phyloP scores from a whole-genome alignment of 1,140 invertebrate genomes.

The Caenorhabditis brenneri region DNA sequence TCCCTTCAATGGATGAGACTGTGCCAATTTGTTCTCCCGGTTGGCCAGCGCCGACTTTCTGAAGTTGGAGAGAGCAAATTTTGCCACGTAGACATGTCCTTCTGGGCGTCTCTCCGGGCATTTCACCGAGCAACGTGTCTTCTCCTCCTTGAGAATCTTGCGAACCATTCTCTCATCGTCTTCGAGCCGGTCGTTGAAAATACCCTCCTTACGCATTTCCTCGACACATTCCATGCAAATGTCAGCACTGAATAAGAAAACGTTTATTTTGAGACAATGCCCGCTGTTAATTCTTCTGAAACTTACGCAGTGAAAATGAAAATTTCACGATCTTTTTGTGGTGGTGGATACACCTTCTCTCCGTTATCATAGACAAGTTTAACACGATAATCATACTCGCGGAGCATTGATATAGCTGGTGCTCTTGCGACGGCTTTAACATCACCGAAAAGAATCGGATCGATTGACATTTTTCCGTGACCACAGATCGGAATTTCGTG shows the following conservation, averaged over 20 bases:
- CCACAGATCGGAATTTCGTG: conserved; percentile 36
- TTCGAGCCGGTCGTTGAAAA: conserved; percentile 45
- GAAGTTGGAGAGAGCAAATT: background rate
- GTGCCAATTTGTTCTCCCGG: background rate
- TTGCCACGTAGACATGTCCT: conserved; percentile 12
- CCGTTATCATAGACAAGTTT: conserved; percentile 3
- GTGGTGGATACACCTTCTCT: background rate
- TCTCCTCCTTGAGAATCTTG: conserved; percentile 45
- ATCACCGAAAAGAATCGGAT: conserved; percentile 49
- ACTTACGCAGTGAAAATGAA: background rate
- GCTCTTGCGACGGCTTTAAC: conserved; percentile 50
- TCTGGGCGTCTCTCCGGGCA: background rate
- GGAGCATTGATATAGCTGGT: conserved; percentile 33
- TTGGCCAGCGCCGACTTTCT: background rate
- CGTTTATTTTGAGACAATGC: background rate
- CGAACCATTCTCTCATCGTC: conserved; percentile 1
- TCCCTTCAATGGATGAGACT: background rate
- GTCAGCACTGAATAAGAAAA: conserved; percentile 54
- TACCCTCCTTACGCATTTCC: conserved; percentile 46
- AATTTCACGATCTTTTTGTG: background rate
- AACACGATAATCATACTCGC: conserved; percentile 36
- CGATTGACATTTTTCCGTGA: conserved; percentile 31
- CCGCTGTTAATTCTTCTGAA: background rate
- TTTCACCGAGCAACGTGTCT: background rate
- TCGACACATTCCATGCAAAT: conserved; percentile 58